Conservation (phyloP, 92 coral and sea anemone species). For the Porites rus region DNA sequence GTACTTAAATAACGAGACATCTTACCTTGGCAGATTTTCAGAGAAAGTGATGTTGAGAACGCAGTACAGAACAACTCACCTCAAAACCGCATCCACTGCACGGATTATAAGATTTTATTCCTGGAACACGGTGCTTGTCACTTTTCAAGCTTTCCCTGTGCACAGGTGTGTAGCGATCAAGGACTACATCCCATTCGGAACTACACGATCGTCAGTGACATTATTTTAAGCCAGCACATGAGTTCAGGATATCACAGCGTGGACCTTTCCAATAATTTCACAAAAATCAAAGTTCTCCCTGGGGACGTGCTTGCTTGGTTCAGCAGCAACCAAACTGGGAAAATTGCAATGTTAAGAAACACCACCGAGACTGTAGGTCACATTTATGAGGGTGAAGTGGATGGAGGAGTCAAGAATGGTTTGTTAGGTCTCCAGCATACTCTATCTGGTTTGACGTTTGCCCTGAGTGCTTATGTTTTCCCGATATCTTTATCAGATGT, state of each 20-base stretch:
- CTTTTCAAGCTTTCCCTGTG: neutral
- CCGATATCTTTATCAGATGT: neutral
- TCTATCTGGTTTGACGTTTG: neutral
- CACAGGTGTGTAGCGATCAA: neutral
- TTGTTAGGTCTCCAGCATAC: neutral
- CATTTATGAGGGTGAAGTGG: neutral
- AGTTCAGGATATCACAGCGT: slow-evolving; percentile 42
- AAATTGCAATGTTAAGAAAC: slow-evolving; percentile 30
- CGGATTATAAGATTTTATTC: neutral
- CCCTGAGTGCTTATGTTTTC: slow-evolving; percentile 21
- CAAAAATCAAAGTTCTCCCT: slow-evolving; percentile 19
- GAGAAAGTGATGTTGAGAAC: neutral
- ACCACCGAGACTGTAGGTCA: neutral
- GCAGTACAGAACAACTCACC: neutral
- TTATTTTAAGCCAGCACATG: slow-evolving; percentile 13
- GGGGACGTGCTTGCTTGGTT: slow-evolving; percentile 54
- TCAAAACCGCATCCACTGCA: slow-evolving; percentile 15
- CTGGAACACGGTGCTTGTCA: slow-evolving; percentile 26
- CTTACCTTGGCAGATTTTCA: slow-evolving; percentile 14
- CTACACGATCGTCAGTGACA: slow-evolving; percentile 1
- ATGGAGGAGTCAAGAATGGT: neutral
- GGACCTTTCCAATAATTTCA: neutral
- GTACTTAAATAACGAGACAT: too few relatives aligned
- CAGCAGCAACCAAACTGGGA: slow-evolving; percentile 24
- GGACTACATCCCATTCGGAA: neutral